phyloP scores from a whole-genome alignment of 2,888 invertebrate genomes.

The Monoplex corrugatus region DNA sequence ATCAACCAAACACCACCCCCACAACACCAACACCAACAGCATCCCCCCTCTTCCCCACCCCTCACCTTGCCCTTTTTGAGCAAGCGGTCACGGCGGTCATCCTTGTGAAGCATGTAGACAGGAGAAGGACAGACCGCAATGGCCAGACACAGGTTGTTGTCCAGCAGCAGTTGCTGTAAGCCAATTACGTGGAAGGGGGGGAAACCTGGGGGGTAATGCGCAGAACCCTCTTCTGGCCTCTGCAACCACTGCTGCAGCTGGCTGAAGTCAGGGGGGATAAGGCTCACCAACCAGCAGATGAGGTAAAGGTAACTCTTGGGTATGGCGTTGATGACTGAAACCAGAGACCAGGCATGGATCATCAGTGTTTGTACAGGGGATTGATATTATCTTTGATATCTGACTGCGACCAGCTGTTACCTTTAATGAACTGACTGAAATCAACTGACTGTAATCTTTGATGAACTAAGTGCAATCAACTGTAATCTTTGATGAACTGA shows the following conservation, averaged over 20 bases:
- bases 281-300: slow-evolving; percentile 76
- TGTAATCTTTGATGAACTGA: too few relatives aligned
- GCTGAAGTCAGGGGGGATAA: slow-evolving; percentile 74
- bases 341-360: too few relatives aligned
- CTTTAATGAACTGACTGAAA: background rate
- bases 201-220: slow-evolving; percentile 32
- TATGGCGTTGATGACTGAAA: slow-evolving; percentile 60
- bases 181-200: slow-evolving; percentile 77
- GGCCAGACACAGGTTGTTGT: slow-evolving; percentile 72
- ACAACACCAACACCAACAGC: background rate
- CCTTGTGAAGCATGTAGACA: slow-evolving; percentile 58
- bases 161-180: slow-evolving; percentile 75
- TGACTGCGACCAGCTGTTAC: too few relatives aligned
- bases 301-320: slow-evolving; percentile 76
- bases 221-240: background rate
- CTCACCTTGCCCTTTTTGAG: slow-evolving; percentile 73
- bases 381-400: too few relatives aligned
- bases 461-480: too few relatives aligned
- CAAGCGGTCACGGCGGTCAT: slow-evolving; percentile 63
- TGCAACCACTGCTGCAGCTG: slow-evolving; percentile 61
- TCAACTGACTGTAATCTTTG: too few relatives aligned
- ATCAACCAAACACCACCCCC: background rate
- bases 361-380: too few relatives aligned
- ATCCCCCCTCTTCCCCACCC: background rate
- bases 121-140: slow-evolving; percentile 74